Base-by-base conservation (phyloP, 2,888 invertebrate species). In the Aporophyla lueneburgensis region DNA sequence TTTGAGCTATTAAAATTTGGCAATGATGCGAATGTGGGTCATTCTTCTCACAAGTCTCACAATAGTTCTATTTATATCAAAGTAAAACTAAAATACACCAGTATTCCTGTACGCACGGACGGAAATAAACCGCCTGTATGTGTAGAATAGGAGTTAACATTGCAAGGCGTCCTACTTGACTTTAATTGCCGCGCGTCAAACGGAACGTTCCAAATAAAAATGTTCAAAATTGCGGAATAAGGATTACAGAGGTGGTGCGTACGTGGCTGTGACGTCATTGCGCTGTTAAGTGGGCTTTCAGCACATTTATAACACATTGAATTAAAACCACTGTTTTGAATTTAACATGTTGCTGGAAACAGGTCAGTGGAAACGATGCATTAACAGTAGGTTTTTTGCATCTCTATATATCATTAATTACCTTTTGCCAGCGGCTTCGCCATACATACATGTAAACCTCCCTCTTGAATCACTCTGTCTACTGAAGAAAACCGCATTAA, bases 61-160 rank as follows among this genome's bases (percentile, higher is more conserved):
- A 95, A 95, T 95, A 88, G 89, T 89, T 93, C 95, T 96, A 96
- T 96, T 96, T 94, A 95, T 96, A 96, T 88, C 94, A 88, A 81
- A 91, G 89, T 91, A 90, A 92, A 92, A 93, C 95, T 92, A 95
- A 96, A 96, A 96, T 96, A 92, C 88, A 90, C 87, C 91, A 89
- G 94, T 96, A 96, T 96, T 96, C 94, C 92, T 95, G 95, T 94
- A 93, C 93, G 90, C 90, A 89, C 88, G 89, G 92, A 94, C 95
- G 86, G 90, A 96, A 96, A 96, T 96, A 96, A 92, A 90, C 89
- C 78, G 86, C 78, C 85, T 87, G 87, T 85, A 86, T 86, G 88
- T 86, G 83, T 80, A 81, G 82, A 86, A 84, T 83, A 89, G 81
- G 85, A 83, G 86, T 81, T 87, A 88, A 85, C 84, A 86, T 71